These are phyloP conservation scores for Scaptomyza flava DNA, from an alignment of 2,888 invertebrate species.

Conservation along the genomic window DNA sequence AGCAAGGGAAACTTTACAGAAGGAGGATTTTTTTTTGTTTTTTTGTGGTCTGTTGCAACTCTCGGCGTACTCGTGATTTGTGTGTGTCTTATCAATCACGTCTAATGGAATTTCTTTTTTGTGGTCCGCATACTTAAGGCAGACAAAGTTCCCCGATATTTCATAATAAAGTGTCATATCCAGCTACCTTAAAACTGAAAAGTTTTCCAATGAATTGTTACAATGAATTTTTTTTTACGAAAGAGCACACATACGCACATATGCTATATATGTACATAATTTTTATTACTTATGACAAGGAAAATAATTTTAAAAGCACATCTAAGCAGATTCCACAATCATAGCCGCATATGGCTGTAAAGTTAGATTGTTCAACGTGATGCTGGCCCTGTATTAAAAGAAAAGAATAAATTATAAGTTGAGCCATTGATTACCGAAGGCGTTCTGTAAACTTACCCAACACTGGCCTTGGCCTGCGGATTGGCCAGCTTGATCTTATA, in stretches of 20 bases:
- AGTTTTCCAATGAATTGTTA: conserved; percentile 59
- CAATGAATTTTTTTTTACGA: conserved; percentile 51
- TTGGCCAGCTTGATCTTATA: conserved; percentile 72
- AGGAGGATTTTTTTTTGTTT: conserved; percentile 18
- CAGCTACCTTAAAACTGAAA: conserved; percentile 71
- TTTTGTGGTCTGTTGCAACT: conserved; percentile 44
- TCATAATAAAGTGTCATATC: conserved; percentile 60
- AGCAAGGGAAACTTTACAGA: conserved; percentile 18
- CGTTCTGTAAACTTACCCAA: conserved; percentile 69
- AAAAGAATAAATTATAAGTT: conserved; percentile 4
- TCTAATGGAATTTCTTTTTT: conserved; percentile 72
- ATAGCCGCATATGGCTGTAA: conserved; percentile 79
- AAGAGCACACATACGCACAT: not conserved
- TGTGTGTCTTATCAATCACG: conserved; percentile 80
- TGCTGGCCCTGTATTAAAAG: conserved; percentile 55
- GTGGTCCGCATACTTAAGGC: conserved; percentile 46
- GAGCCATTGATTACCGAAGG: conserved; percentile 1
- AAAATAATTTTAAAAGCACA: conserved; percentile 30
- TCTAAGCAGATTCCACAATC: conserved; percentile 76
- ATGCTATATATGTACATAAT: conserved; percentile 11
- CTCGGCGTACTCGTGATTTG: conserved; percentile 77
- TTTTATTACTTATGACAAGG: conserved; percentile 46
- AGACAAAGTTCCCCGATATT: conserved; percentile 72
- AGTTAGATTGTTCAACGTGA: conserved; percentile 58
- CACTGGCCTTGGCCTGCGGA: conserved; percentile 64